A percentile compares a stretch with the other conserved stretches of the same genome.
phyloP scores from a whole-genome alignment of 2,888 invertebrate species.

The Crossocerus cetratus region DNA sequence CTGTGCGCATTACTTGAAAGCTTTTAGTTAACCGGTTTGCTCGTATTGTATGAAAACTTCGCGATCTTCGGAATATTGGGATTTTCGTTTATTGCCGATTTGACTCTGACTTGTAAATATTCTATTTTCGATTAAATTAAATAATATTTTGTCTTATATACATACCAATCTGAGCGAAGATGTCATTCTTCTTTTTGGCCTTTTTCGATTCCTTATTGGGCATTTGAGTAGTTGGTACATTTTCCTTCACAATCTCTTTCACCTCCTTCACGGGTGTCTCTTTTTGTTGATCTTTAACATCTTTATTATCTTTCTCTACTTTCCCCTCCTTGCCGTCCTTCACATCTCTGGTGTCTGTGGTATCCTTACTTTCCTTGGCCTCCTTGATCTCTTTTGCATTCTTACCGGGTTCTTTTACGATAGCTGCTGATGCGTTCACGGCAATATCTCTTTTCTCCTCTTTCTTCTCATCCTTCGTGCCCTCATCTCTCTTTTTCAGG shows the following conservation, averaged over 20 bases:
- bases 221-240: constrained; percentile 42
- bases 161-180: constrained; percentile 79
- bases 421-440: constrained; percentile 27
- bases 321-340: constrained; percentile 52
- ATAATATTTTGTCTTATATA: not conserved
- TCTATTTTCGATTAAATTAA: not conserved
- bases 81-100: too few species aligned
- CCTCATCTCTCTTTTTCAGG: constrained; percentile 65
- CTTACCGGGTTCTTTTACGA: constrained; percentile 50
- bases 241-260: constrained; percentile 60
- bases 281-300: constrained; percentile 63
- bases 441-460: constrained; percentile 62
- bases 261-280: constrained; percentile 62
- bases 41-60: not conserved
- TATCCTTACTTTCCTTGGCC: not conserved
- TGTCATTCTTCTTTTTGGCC: constrained; percentile 82
- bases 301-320: constrained; percentile 57
- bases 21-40: not conserved
- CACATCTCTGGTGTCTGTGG: not conserved
- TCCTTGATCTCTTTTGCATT: constrained; percentile 50
- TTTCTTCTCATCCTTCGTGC: constrained; percentile 67
- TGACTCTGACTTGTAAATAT: not conserved
- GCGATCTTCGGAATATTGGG: too few species aligned
- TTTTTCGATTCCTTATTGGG: constrained; percentile 74
- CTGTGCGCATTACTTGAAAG: constrained; percentile 23